Evolutionary conservation across 2,888 invertebrate genomes (phyloP).

Genomic region (Chymomyza amoena): DNA sequence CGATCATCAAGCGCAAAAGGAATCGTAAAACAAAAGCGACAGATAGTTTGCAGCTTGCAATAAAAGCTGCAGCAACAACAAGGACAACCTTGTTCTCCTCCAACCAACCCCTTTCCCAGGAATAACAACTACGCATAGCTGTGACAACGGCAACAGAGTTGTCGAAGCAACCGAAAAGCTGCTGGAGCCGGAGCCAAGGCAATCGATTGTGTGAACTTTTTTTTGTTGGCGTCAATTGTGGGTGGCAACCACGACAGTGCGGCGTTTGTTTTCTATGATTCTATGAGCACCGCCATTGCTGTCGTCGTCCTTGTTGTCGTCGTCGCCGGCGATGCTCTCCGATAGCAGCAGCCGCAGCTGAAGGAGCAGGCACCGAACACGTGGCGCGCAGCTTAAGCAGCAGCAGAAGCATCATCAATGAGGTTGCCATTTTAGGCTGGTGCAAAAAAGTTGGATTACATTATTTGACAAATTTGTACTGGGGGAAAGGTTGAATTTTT

Average conservation of each 20-base stretch:
- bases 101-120: background rate
- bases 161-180: slow-evolving; percentile 18
- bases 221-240: slow-evolving; percentile 57
- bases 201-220: slow-evolving; percentile 64
- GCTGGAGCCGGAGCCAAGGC: slow-evolving; percentile 35
- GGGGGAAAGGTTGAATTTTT: too few species aligned
- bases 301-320: slow-evolving; percentile 52
- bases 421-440: slow-evolving; percentile 36
- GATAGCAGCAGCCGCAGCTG: slow-evolving; percentile 22
- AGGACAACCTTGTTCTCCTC: slow-evolving; percentile 23
- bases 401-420: slow-evolving; percentile 50
- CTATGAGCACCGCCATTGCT: slow-evolving; percentile 16
- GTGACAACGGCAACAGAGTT: slow-evolving; percentile 2
- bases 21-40: slow-evolving; percentile 72
- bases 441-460: slow-evolving; percentile 3
- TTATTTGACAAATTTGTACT: too few species aligned
- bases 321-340: slow-evolving; percentile 30
- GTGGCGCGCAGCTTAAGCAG: slow-evolving; percentile 15
- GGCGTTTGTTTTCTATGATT: background rate
- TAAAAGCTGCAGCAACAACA: slow-evolving; percentile 50
- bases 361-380: slow-evolving; percentile 7
- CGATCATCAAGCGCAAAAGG: slow-evolving; percentile 68
- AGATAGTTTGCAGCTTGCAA: slow-evolving; percentile 65
- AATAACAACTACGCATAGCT: slow-evolving; percentile 20
- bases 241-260: slow-evolving; percentile 4